phyloP scores from a whole-genome alignment of 1,140 invertebrate species.

The Leptestheria dahalacensis region DNA sequence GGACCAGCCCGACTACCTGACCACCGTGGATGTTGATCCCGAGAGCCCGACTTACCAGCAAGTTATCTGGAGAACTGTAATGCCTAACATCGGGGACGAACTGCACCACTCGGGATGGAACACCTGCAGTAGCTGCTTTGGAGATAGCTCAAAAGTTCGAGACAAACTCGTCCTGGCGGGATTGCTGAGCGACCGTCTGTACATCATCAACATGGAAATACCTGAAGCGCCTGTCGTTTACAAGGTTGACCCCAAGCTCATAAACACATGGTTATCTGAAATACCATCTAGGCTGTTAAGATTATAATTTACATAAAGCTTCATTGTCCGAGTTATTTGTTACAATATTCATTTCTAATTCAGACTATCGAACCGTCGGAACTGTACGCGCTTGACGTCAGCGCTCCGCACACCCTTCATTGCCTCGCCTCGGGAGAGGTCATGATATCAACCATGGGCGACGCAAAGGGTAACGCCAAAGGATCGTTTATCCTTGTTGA shows the following conservation, averaged over 20 bases:
- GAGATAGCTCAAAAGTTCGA: conserved; percentile 43
- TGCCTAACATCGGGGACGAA: conserved; percentile 68
- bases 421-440: conserved; percentile 81
- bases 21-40: conserved; percentile 82
- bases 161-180: conserved; percentile 68
- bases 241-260: no score
- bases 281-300: no score
- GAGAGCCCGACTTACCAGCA: conserved; percentile 66
- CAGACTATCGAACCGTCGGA: conserved; percentile 41
- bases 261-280: no score
- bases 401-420: conserved; percentile 81
- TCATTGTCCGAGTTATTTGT: no score
- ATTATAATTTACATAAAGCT: no score
- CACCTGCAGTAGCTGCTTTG: conserved; percentile 77
- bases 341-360: no score
- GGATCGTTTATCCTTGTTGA: no score
- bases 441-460: conserved; percentile 88
- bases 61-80: conserved; percentile 69
- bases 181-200: conserved; percentile 67
- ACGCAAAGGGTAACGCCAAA: conserved; percentile 41
- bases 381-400: conserved; percentile 54
- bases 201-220: conserved; percentile 65
- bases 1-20: conserved; percentile 64
- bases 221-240: conserved; percentile 44
- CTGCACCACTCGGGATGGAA: conserved; percentile 95